Base-by-base conservation (phyloP, 1,140 invertebrate genomes). In the Drusus annulatus region DNA sequence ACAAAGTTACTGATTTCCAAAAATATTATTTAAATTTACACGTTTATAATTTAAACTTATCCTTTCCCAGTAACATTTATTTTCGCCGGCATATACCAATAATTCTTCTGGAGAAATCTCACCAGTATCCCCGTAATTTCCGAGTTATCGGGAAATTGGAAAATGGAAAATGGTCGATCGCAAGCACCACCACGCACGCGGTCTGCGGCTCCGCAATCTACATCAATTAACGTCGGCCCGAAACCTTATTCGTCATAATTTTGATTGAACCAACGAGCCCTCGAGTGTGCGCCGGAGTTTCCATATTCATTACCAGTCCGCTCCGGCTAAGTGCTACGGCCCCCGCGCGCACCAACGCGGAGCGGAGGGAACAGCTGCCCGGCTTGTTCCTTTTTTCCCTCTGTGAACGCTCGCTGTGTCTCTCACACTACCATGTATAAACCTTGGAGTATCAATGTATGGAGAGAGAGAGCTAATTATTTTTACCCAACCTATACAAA, bases 231-330 rank as follows among this genome's bases (percentile, higher is more conserved):
- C 6, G 65, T 17, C n/a, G 28, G 28, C 45, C 13, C 16, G 28
- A 36, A 45, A 71, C 68, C 68, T 50, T 50, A 51, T 71, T 71
- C 68, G 68, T 71, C 68, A 71, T 71, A 17, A 23, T 71, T 71
- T 51, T 17, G 45, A 71, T 51, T 51, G 16, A 71, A 51, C 68
- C 52, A 71, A 71, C 68, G 17, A 51, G 17, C 68, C 68, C 36
- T 25, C 45, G 36, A 36, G 21, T 51, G 36, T 45, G 10, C 36
- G 1, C 36, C 31, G 68, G 51, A 19, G 68, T 71, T 71, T 71
- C 68, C 68, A 71, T 71, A 71, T 71, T 71, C 68, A 71, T 71
- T 54, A 71, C 68, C 68, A 71, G 68, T 21, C 17, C 68, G 68
- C 68, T 51, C 68, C 68, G 25, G 50, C 52, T 71, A 71, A 71